phyloP scores from a whole-genome alignment of 2,113 vertebrate genomes.

The Baryphthengus martii region DNA sequence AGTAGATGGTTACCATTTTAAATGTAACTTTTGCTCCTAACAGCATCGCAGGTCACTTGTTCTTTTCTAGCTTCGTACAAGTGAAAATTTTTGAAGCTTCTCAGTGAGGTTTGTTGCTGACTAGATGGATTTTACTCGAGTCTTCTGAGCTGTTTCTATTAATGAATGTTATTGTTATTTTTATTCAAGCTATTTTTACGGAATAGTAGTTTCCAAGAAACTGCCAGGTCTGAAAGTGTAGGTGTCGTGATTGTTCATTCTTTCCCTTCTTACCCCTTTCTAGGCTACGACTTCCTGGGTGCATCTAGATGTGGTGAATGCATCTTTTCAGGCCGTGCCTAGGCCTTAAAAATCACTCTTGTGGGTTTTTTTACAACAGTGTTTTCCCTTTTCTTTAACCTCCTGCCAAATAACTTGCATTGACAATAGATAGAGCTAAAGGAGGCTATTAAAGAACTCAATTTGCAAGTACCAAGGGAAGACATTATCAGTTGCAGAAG shows the following conservation, averaged over 20 bases:
- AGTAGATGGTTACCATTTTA: neutral
- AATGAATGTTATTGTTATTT: neutral
- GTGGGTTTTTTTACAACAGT: too few relatives aligned
- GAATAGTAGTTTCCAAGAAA: neutral
- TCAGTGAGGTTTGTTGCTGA: neutral
- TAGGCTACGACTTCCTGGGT: neutral
- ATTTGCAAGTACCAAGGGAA: neutral
- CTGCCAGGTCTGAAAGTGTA: neutral
- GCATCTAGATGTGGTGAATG: neutral
- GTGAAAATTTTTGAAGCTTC: neutral
- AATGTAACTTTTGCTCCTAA: neutral
- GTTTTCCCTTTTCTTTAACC: neutral
- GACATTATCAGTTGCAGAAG: neutral
- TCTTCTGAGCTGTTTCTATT: neutral
- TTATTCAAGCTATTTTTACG: neutral
- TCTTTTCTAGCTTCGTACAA: neutral
- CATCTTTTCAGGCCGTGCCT: neutral
- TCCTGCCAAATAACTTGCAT: neutral
- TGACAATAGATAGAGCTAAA: neutral
- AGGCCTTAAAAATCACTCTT: neutral
- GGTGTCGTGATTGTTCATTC: neutral
- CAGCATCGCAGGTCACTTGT: neutral
- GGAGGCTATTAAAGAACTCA: neutral
- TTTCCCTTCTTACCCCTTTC: neutral
- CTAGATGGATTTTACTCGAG: neutral